Evolutionary conservation across 2,113 vertebrate genomes (phyloP).

Genomic region (Falco punctatus): DNA sequence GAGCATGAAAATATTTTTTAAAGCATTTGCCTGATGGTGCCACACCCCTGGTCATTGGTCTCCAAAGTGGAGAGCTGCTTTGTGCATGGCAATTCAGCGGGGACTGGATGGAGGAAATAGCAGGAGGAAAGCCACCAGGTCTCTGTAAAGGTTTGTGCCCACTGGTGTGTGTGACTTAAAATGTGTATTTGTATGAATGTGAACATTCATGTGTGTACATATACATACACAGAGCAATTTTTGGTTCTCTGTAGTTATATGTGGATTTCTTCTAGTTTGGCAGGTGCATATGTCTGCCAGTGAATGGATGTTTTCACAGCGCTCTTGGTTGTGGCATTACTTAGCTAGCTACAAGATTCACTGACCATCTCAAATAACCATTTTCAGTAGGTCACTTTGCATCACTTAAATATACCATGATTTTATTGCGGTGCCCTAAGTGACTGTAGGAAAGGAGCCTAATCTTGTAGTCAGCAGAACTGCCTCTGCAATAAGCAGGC

Average conservation of each 20-base stretch:
- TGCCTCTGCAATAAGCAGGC: background rate
- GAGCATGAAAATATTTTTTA: background rate
- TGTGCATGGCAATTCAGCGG: background rate
- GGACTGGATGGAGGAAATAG: background rate
- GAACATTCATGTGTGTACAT: background rate
- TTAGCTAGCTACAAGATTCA: background rate
- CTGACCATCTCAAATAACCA: background rate
- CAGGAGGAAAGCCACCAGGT: background rate
- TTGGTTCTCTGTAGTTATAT: background rate
- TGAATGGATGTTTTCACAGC: background rate
- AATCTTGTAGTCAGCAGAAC: background rate
- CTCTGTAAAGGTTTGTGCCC: background rate
- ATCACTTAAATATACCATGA: background rate
- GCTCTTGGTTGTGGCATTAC: background rate
- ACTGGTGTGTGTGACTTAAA: background rate
- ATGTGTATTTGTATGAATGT: background rate
- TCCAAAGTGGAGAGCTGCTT: background rate
- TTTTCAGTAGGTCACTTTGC: background rate
- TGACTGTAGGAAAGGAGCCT: background rate
- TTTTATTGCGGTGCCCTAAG: background rate
- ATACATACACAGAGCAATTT: background rate
- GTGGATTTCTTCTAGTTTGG: background rate
- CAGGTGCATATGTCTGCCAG: background rate
- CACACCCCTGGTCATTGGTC: background rate
- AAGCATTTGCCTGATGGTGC: background rate